Evolutionary conservation across 2,797 vertebrate genomes (phyloP).

Genomic region (Thunnus albacares): DNA sequence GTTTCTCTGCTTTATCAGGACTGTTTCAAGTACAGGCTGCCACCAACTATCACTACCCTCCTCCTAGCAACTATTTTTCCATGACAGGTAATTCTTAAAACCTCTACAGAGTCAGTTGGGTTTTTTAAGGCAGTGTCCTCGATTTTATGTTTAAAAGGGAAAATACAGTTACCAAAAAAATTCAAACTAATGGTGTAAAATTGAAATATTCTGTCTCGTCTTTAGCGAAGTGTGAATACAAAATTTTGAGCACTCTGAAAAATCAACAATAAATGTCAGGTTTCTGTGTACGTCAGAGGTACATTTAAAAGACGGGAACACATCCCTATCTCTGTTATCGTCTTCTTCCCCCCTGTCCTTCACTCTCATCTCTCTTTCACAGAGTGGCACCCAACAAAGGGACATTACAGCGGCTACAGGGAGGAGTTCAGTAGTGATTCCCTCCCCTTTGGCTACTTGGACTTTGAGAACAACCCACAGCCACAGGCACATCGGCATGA

Average conservation of each 20-base stretch:
- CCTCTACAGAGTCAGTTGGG: background rate
- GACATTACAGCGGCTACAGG: background rate
- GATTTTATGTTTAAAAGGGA: background rate
- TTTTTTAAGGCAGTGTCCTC: background rate
- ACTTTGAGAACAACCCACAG: slow-evolving; percentile 8
- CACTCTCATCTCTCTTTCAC: background rate
- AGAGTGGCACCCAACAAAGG: background rate
- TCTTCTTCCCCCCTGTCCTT: background rate
- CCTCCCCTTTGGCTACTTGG: slow-evolving; percentile 19
- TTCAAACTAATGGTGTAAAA: no score
- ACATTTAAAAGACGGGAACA: no score
- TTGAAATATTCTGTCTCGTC: no score
- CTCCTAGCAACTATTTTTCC: background rate
- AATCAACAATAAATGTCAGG: no score
- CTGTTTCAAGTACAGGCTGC: background rate
- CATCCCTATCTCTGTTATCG: background rate
- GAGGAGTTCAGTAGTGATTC: slow-evolving; percentile 35
- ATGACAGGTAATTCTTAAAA: slow-evolving; percentile 12
- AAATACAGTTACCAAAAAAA: background rate
- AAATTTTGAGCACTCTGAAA: no score
- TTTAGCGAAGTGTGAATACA: no score
- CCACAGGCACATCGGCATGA: accelerated
- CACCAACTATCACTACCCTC: background rate
- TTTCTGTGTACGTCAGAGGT: no score
- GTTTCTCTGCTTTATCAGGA: slow-evolving; percentile 12